Base-by-base conservation (phyloP, 2,888 invertebrate species). In the Spodoptera exigua region DNA sequence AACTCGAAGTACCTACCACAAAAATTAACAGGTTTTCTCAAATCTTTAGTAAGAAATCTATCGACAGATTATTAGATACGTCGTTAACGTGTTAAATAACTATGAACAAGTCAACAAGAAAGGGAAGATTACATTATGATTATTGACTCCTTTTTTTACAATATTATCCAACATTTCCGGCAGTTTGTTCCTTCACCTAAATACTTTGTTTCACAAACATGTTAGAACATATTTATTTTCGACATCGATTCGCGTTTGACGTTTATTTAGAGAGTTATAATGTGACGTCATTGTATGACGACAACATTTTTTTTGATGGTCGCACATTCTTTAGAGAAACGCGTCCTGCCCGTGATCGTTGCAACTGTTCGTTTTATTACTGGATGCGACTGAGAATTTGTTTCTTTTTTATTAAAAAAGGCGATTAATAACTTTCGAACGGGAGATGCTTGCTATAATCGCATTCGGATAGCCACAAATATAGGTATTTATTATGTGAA, bases 251-350 rank as follows among this genome's bases (percentile, higher is more conserved):
- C 37, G 48, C 59, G 57, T 46, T 58, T 61, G 57, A 62, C 55
- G 64, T 67, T 74, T 74, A 80, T 80, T 70, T 58, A 37, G 40
- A 51, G 56, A 51, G 58, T 54, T 17, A 70, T 63, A 64, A 37
- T 14, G 61, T 72, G 75, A 76, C 70, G 79, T 67, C 41, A 40
- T 43, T 9, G 45, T 41, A 61, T 70, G 78, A 78, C 72, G 69
- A 52, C 55, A 61, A 37, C 1, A 48, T 57, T 60, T 61, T 61
- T 66, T 68, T 71, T 69, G 13, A 58, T 39, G 7, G 43, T 54
- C n/a, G 37, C 61, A 46, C 70, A 72, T 73, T 66, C 60, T 70
- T 49, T 49, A 54, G 44, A 53, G 18, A 10, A 55, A 17, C 46
- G 39, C 35, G 55, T 44, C 51, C 39, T 51, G 48, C 27, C 40